These are phyloP conservation scores for Malurus leucopterus DNA, from an alignment of 2,797 vertebrate genomes.

Conservation along the genomic window DNA sequence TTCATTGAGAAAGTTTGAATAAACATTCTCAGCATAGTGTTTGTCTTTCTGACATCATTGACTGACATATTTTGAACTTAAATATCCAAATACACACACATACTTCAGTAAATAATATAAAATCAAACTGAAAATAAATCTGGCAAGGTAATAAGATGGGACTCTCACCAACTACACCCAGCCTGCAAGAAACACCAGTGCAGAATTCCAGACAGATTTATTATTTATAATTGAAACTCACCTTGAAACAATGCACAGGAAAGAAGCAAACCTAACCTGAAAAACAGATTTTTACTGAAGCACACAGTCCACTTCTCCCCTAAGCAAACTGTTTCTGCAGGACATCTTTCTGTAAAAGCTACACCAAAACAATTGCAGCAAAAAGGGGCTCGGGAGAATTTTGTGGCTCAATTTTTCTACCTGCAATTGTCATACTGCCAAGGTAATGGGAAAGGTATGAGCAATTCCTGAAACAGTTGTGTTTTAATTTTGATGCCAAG, in stretches of 20 bases:
- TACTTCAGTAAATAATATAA: not conserved
- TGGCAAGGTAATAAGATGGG: not conserved
- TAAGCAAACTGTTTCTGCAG: not conserved
- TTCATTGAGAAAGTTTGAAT: not conserved
- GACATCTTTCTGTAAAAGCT: not conserved
- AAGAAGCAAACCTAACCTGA: not conserved
- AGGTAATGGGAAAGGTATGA: conserved; percentile 37
- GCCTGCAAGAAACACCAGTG: not conserved
- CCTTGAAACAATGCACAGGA: not conserved
- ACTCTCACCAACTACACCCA: not conserved
- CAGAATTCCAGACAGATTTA: not conserved
- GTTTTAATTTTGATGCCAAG: conserved; percentile 49
- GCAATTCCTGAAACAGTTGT: conserved; percentile 36
- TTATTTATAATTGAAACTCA: conserved; percentile 1
- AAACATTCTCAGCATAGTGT: not conserved
- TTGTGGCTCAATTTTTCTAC: conserved; percentile 4
- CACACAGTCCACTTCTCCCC: not conserved
- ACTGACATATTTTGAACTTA: not conserved
- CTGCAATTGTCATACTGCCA: conserved; percentile 22
- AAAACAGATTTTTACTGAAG: not conserved
- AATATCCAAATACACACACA: not conserved
- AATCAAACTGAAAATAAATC: not conserved
- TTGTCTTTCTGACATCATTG: not conserved
- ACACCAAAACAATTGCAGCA: not conserved
- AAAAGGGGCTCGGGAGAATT: not conserved